Evolutionary conservation across 2,888 invertebrate species (phyloP), one percentile per base, ranked within the genome.

Genomic region (Trachelus tabidus): DNA sequence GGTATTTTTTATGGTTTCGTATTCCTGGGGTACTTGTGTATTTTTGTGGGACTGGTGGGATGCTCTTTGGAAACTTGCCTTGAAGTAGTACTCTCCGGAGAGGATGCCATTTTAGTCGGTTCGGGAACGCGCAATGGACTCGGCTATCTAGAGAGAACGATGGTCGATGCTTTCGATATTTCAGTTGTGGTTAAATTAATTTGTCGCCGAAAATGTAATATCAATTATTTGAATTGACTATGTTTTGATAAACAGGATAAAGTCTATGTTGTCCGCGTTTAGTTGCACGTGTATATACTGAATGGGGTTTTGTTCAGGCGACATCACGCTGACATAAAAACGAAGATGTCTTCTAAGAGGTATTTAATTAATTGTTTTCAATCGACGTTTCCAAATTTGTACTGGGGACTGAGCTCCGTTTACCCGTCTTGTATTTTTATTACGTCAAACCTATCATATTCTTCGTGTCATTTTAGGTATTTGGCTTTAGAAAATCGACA

Each of bases 321-420:
- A 83, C 81, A 85, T 85, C 83, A 81, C 83, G 85, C 84, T 83
- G 83, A 85, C 83, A 81, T 85, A 87, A 84, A 87, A 86, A 85
- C 87, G 87, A 91, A 90, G 88, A 91, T 91, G 91, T 91, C 91
- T 89, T 91, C 91, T 85, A 91, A 91, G 85, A 91, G 91, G 91
- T 91, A 90, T 84, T 87, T 83, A 83, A 86, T 88, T 90, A 75
- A 76, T 78, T 76, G 73, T 76, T 78, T 76, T 78, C n/a, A n/a
- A 40, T 79, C 35, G 76, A 30, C 31, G 37, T 74, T 74, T 35
- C 74, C 74, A 35, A 74, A 74, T 74, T 74, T 33, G 37, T 74
- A 35, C 37, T 30, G 23, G 12, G 11, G 23, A 74, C 34, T 34
- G 35, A 12, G 34, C 4, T 15, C 9, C 23, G 56, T 56, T 15